phyloP scores from a whole-genome alignment of 2,888 invertebrate species.

The Lochmaea crataegi region DNA sequence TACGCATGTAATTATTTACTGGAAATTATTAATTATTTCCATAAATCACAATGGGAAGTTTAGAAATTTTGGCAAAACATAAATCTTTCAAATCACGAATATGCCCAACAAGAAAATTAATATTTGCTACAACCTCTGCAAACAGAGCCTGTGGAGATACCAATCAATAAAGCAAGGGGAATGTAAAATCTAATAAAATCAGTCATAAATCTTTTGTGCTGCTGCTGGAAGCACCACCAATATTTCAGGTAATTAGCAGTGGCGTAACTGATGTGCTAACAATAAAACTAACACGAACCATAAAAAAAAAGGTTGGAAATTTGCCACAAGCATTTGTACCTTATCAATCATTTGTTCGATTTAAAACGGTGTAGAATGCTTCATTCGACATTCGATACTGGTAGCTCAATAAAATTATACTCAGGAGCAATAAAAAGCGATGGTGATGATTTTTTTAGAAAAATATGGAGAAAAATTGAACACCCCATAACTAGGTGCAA shows the following conservation, averaged over 20 bases:
- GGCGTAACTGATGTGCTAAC: conserved; percentile 7
- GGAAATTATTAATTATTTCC: background rate
- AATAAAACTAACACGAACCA: background rate
- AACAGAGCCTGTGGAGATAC: conserved; percentile 19
- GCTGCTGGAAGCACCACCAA: conserved; percentile 24
- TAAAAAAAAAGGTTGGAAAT: background rate
- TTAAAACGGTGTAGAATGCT: no score
- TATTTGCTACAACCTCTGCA: conserved; percentile 27
- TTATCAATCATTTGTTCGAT: no score
- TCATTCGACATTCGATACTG: no score
- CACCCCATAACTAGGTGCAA: no score
- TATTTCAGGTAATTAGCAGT: conserved; percentile 27
- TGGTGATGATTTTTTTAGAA: no score
- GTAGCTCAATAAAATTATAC: no score
- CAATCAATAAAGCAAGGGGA: conserved; percentile 32
- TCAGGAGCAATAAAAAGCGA: no score
- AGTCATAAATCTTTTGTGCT: conserved; percentile 30
- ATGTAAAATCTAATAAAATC: conserved; percentile 35
- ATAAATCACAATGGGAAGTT: background rate
- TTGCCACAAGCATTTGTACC: background rate
- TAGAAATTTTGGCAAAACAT: conserved; percentile 14
- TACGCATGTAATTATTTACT: background rate
- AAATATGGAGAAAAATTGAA: no score
- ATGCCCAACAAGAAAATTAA: conserved; percentile 32
- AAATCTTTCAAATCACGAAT: conserved; percentile 25